Percentiles rank a stretch among this genome's conserved stretches.
These are phyloP conservation scores for Campylomormyrus tamandua DNA, from an alignment of 2,113 vertebrate genomes.

Conservation along the genomic window DNA sequence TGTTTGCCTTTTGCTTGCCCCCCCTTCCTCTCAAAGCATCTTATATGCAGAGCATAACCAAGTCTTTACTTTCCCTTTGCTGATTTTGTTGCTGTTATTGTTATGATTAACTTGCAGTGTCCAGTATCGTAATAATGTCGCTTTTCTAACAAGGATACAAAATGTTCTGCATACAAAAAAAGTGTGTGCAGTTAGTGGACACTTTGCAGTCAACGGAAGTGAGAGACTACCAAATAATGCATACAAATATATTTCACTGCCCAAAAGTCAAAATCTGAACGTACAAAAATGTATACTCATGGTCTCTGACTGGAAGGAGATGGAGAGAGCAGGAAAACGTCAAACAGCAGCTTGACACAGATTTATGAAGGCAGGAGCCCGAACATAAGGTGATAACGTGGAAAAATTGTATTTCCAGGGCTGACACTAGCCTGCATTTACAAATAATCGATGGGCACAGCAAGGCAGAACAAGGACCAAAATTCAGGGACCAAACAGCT, in stretches of 20 bases:
- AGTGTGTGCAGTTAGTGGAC: not conserved
- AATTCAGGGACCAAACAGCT: not conserved
- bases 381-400: not conserved
- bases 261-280: not conserved
- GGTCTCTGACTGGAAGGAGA: not conserved
- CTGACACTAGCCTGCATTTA: not conserved
- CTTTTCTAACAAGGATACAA: not conserved
- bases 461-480: not conserved
- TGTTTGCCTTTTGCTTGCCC: not conserved
- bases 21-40: not conserved
- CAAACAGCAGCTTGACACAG: not conserved
- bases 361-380: not conserved
- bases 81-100: not conserved
- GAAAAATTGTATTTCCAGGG: not conserved
- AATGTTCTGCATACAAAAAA: not conserved
- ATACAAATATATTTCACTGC: not conserved
- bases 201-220: not conserved
- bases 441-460: not conserved
- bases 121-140: not conserved
- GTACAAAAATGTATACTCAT: not conserved
- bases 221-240: not conserved
- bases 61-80: not conserved
- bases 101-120: not conserved
- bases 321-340: not conserved
- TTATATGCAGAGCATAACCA: not conserved